Base-by-base conservation (phyloP, 1,140 invertebrate genomes). In the Dysdera silvatica region DNA sequence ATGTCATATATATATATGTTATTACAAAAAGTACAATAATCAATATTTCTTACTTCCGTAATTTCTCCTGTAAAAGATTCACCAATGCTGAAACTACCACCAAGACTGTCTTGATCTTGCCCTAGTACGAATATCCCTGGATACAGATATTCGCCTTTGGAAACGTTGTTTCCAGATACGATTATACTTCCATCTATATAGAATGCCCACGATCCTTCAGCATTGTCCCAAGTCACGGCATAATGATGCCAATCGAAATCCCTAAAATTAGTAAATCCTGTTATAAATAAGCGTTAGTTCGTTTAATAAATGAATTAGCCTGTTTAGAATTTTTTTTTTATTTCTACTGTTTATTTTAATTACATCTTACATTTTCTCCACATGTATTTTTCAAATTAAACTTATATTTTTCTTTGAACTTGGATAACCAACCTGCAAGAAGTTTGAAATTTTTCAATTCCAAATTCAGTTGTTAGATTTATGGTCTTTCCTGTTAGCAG, bases 91-190 rank as follows among this genome's bases (percentile, higher is more conserved):
- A 65, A 65, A 2, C 40, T 43, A 3, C 49, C 52, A 2, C 63
- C 63, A 24, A 65, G 24, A 18, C 41, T 55, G n/a, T 65, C 63
- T 55, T 65, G 63, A n/a, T 65, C 63, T 55, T 65, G 63, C 24
- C 63, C 61, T 32, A 63, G n/a, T 7, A 63, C 26, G 40, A 63
- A 63, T 2, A 52, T n/a, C 24, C 61, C 61, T 8, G 33, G 41
- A 41, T 47, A 63, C 20, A 63, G 23, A 1, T 31, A 29, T 16
- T 37, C 32, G 3, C 37, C 32, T 20, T 14, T 14, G n/a, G 51
- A 52, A 14, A 63, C 20, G 40, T 32, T n/a, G 0, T 14, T 8
- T 8, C 61, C 61, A 4, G 14, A 37, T 10, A 40, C 12, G 18
- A 31, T 18, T 3, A 26, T 1, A 18, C 49, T 37, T 47, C 43